A percentile compares a stretch with the other conserved stretches of the same genome.
Conservation (phyloP, 2,888 invertebrate species). For the Eutolmus rufibarbis region DNA sequence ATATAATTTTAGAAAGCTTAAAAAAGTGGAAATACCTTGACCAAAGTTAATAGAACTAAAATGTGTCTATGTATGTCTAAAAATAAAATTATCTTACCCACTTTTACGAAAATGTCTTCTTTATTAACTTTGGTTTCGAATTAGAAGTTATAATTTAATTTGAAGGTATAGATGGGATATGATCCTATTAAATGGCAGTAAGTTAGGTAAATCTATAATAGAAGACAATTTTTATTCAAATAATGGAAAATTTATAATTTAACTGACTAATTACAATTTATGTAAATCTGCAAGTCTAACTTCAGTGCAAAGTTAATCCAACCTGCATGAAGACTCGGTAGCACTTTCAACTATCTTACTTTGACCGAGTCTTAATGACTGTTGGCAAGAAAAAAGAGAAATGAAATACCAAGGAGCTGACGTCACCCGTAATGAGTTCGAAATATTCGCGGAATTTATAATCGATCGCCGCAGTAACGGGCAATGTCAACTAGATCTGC, state of each 20-base stretch:
- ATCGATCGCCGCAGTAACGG: not conserved
- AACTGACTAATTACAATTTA: not conserved
- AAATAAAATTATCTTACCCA: too few relatives aligned
- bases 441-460: conserved; percentile 12
- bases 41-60: too few relatives aligned
- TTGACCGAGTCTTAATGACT: not conserved
- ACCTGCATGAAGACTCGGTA: not conserved
- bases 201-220: too few relatives aligned
- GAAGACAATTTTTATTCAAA: too few relatives aligned
- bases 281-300: not conserved
- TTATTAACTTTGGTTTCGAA: too few relatives aligned
- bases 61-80: too few relatives aligned
- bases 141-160: too few relatives aligned
- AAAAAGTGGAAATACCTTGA: too few relatives aligned
- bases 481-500: conserved; percentile 20
- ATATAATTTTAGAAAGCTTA: too few relatives aligned
- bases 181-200: too few relatives aligned
- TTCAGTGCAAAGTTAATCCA: not conserved
- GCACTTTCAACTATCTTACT: not conserved
- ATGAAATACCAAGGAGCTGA: not conserved
- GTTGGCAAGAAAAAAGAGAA: not conserved
- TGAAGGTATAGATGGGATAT: too few relatives aligned
- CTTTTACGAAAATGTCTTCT: too few relatives aligned
- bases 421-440: not conserved
- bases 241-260: not conserved